Evolutionary conservation across 2,113 vertebrate species (phyloP).

Genomic region (Notiomystis cincta): DNA sequence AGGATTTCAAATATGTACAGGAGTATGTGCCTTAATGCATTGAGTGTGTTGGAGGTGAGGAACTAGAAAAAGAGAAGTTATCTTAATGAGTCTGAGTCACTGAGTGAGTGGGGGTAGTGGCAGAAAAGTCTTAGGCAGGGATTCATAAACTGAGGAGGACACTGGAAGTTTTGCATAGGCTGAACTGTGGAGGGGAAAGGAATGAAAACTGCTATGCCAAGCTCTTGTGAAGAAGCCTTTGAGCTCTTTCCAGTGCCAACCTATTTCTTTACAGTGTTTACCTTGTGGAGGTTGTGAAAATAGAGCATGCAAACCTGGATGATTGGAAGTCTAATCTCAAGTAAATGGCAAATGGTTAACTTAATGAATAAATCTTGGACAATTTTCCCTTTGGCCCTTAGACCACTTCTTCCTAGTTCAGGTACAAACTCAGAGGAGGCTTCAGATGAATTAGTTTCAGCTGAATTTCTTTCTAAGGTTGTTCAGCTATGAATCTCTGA

Average conservation of each 20-base stretch:
- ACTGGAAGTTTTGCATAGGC: neutral
- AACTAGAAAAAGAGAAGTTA: constrained; percentile 60
- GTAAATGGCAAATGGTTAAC: neutral
- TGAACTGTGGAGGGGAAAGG: neutral
- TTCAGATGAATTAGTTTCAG: neutral
- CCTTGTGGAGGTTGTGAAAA: neutral
- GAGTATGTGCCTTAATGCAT: constrained; percentile 23
- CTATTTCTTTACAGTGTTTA: neutral
- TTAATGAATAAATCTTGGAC: neutral
- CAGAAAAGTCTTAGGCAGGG: neutral
- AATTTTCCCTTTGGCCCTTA: neutral
- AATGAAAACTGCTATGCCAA: neutral
- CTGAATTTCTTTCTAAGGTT: neutral
- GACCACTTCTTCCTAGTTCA: neutral
- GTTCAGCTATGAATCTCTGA: neutral
- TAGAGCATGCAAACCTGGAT: neutral
- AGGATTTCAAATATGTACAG: neutral
- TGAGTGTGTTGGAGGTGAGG: constrained; percentile 55
- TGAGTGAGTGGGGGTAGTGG: constrained; percentile 34
- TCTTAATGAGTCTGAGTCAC: constrained; percentile 65
- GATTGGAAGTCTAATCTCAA: neutral
- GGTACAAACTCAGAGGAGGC: neutral
- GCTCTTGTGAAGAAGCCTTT: neutral
- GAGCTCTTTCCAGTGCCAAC: neutral
- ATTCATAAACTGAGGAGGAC: neutral